phyloP scores from a whole-genome alignment of 2,888 invertebrate species.

The Drosophila mayaguana region DNA sequence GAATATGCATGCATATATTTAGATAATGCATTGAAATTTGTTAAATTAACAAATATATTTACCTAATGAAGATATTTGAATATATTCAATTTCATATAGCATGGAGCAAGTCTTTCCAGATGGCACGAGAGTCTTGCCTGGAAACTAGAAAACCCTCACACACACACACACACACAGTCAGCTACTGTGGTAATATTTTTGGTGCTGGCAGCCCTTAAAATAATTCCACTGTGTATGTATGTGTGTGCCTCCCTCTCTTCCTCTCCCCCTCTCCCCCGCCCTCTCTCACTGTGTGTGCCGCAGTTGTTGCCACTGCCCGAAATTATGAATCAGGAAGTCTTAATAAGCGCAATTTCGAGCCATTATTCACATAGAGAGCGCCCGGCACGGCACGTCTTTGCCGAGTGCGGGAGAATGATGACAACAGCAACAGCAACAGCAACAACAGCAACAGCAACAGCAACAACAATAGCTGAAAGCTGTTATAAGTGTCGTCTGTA shows the following conservation, averaged over 20 bases:
- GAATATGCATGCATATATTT: too few relatives aligned
- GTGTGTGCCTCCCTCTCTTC: not conserved
- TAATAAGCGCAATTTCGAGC: constrained; percentile 81
- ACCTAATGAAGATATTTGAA: too few relatives aligned
- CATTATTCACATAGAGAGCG: constrained; percentile 66
- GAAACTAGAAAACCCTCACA: constrained; percentile 1
- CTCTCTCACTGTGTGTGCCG: not conserved
- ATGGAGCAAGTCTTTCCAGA: not conserved
- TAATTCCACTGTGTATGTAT: not conserved
- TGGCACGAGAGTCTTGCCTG: not conserved
- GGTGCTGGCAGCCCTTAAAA: constrained; percentile 31
- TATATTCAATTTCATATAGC: not conserved
- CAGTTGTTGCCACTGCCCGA: constrained; percentile 53
- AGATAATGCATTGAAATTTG: too few relatives aligned
- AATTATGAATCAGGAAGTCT: constrained; percentile 82
- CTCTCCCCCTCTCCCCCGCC: too few relatives aligned
- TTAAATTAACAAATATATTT: too few relatives aligned
- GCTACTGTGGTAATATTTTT: constrained; percentile 5
- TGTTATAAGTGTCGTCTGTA: constrained; percentile 9
- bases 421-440: constrained; percentile 7
- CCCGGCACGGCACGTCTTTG: constrained; percentile 44
- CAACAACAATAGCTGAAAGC: constrained; percentile 9
- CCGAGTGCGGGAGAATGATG: constrained; percentile 24
- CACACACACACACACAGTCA: not conserved
- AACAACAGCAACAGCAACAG: constrained; percentile 10